Evolutionary conservation across 2,888 invertebrate species (phyloP).

Genomic region (Eilema caniola): DNA sequence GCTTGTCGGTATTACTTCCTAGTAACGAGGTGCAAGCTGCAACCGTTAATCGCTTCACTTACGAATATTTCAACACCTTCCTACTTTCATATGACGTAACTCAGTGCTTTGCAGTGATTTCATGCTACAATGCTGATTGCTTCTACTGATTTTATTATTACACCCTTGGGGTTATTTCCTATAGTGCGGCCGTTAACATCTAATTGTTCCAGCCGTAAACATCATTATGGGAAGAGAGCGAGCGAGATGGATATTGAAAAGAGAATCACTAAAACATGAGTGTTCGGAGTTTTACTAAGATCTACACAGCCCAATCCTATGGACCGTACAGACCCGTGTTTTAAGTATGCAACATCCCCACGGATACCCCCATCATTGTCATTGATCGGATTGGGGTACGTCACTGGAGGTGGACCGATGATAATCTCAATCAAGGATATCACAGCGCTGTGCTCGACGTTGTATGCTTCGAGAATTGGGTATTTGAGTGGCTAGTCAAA

Average conservation of each 20-base stretch:
- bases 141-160: conserved; percentile 2
- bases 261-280: background rate
- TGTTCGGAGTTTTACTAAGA: background rate
- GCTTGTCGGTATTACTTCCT: conserved; percentile 20
- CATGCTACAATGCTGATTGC: conserved; percentile 3
- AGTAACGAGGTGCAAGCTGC: conserved; percentile 24
- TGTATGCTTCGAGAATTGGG: no score
- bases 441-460: no score
- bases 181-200: background rate
- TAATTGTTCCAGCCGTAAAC: background rate
- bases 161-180: conserved; percentile 13
- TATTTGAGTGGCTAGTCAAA: no score
- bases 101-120: conserved; percentile 16
- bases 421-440: no score
- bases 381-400: no score
- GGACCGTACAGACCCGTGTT: no score
- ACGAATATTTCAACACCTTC: conserved; percentile 37
- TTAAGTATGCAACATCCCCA: no score
- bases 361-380: no score
- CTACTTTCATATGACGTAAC: conserved; percentile 31
- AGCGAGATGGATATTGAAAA: background rate
- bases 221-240: background rate
- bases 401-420: no score
- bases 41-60: conserved; percentile 32
- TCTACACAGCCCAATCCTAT: no score